Conservation (phyloP, 2,797 vertebrate genomes). For the Neosalanx taihuensis region DNA sequence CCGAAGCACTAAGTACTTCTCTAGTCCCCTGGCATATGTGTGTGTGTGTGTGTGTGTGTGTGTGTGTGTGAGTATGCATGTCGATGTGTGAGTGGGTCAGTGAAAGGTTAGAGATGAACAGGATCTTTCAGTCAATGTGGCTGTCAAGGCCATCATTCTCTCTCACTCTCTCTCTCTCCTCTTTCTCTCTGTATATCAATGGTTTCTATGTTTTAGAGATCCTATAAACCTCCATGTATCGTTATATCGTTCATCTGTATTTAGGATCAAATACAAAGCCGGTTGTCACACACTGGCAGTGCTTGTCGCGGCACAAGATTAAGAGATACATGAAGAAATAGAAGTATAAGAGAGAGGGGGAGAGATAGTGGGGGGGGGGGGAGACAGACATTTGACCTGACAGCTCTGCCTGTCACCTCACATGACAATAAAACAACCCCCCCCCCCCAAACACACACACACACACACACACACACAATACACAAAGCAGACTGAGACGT, state of each 20-base stretch:
- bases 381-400: constrained; percentile 48
- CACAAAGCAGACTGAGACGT: neutral
- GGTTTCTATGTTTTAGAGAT: neutral
- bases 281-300: neutral
- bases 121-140: neutral
- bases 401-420: constrained; percentile 55
- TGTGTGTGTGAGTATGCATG: neutral
- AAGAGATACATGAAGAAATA: constrained; percentile 29
- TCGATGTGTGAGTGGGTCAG: neutral
- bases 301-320: neutral
- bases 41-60: neutral
- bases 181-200: neutral
- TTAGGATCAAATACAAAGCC: neutral
- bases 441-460: neutral
- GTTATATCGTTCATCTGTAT: neutral
- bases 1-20: no score
- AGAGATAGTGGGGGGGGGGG: neutral
- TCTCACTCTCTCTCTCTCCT: neutral
- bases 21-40: no score
- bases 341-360: neutral
- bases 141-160: constrained; percentile 29
- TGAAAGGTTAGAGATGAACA: neutral
- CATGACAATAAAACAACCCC: constrained; percentile 45
- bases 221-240: neutral
- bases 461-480: constrained; percentile 8